Evolutionary conservation across 2,113 vertebrate genomes (phyloP), one percentile per base, ranked within the genome.

Genomic region (Nymphicus hollandicus): DNA sequence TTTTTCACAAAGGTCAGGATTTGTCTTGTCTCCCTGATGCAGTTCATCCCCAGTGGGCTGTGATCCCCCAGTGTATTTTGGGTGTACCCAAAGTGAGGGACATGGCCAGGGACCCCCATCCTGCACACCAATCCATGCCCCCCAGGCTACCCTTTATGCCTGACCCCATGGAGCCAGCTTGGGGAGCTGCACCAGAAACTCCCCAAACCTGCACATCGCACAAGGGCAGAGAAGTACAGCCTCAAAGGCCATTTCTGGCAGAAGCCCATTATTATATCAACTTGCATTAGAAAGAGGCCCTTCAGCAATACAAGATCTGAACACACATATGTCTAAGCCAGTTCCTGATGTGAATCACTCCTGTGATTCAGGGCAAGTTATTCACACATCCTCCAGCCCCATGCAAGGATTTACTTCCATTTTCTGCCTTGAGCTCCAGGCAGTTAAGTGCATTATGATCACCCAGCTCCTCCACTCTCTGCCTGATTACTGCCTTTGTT

Each of bases 121-220:
- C 55, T 2, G 0, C 27, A 24, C 6, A 6, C 13, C 10, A 19
- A 15, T 9, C 27, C 8, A 2, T 69, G 41, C 64, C 11, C 31
- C 27, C 31, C 44, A 58, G 28, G 24, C 85, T 92, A 80, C 35
- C 53, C 33, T 64, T 37, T 61, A 33, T 53, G 63, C 44, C 56
- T 39, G 37, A 47, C 23, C 31, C n/a, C 1, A 2, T 1, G 1
- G 7, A 41, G 27, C 37, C 79, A 86, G 49, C 46, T 27, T 39
- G 13, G 39, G 55, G 18, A 84, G 70, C 33, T 25, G 43, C 27
- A 27, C 25, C 52, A 63, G 65, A 17, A 53, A 47, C 28, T 24
- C 13, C 41, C 22, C 41, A 41, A n/a, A 39, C 13, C n/a, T 43
- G 53, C 29, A 64, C 44, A 37, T 25, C 2, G 1, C 50, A 25